A percentile compares a stretch with the other conserved stretches of the same genome.
Conservation (phyloP, 2,888 invertebrate genomes). For the Kryphioiulus occultus region DNA sequence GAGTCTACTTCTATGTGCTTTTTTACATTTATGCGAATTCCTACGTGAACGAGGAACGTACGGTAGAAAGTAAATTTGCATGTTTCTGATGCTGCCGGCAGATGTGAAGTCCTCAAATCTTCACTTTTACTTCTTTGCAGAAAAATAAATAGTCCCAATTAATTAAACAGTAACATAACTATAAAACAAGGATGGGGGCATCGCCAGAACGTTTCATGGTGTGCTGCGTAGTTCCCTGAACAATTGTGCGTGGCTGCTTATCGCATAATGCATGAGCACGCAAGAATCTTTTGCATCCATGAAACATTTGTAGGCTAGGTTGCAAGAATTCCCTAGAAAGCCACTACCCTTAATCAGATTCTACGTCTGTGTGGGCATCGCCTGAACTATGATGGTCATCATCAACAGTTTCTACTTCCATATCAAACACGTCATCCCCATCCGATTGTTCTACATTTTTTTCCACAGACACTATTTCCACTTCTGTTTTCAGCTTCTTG, state of each 20-base stretch:
- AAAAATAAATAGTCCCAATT: constrained; percentile 20
- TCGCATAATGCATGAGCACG: not conserved
- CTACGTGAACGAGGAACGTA: not conserved
- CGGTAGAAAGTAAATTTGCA: not conserved
- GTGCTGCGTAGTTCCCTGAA: not conserved
- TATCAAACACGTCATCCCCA: constrained; percentile 49
- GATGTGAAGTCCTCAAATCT: not conserved
- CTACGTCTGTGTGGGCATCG: constrained; percentile 49
- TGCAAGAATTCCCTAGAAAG: not conserved
- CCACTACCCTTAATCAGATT: constrained; percentile 44
- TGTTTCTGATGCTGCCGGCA: not conserved
- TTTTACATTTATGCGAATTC: not conserved
- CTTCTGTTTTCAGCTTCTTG: constrained; percentile 35
- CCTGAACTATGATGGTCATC: constrained; percentile 48
- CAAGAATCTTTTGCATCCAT: constrained; percentile 12
- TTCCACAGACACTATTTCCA: constrained; percentile 10
- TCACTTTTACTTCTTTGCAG: not conserved
- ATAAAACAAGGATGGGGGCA: constrained; percentile 4
- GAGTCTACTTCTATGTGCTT: not conserved
- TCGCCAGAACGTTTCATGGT: not conserved
- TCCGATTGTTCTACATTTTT: constrained; percentile 35
- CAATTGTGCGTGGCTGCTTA: not conserved
- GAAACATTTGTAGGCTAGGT: constrained; percentile 1
- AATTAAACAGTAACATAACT: not conserved
- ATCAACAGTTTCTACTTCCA: constrained; percentile 52